phyloP scores from a whole-genome alignment of 2,888 invertebrate species.

The Cremastinae sp. region DNA sequence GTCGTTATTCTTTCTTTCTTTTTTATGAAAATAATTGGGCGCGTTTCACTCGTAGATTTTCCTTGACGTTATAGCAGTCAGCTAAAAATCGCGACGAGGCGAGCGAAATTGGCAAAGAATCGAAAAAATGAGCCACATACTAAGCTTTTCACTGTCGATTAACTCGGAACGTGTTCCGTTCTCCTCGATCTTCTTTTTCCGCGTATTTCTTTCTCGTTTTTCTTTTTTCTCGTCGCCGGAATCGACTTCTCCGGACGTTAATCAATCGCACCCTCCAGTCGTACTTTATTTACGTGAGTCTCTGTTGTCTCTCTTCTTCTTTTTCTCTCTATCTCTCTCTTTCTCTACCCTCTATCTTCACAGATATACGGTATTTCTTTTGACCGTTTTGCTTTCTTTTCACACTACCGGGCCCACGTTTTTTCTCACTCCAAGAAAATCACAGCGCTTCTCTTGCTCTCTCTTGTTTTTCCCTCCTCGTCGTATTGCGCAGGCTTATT shows the following conservation, averaged over 20 bases:
- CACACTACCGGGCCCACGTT: constrained; percentile 14
- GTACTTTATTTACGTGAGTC: constrained; percentile 12
- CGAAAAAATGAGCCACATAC: not conserved
- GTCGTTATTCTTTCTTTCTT: not conserved
- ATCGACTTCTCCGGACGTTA: constrained; percentile 39
- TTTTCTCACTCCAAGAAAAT: constrained; percentile 21
- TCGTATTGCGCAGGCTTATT: constrained; percentile 36
- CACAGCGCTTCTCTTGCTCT: constrained; percentile 32
- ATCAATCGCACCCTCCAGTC: constrained; percentile 34
- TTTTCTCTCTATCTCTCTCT: constrained; percentile 4
- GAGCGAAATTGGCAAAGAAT: not conserved
- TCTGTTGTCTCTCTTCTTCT: constrained; percentile 7
- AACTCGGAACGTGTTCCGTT: constrained; percentile 19
- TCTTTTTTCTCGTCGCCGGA: constrained; percentile 6
- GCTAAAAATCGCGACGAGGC: constrained; percentile 7
- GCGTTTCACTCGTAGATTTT: not conserved
- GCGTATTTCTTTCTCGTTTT: not conserved
- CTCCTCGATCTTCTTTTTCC: constrained; percentile 4
- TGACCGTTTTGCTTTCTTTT: not conserved
- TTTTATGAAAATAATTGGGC: not conserved
- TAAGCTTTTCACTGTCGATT: constrained; percentile 41
- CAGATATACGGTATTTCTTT: too few species aligned
- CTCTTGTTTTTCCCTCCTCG: not conserved
- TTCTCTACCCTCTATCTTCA: too few species aligned
- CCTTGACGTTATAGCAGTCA: not conserved